A percentile compares a stretch with the other conserved stretches of the same genome.
These are phyloP conservation scores for Pheosia tremula DNA, from an alignment of 2,888 invertebrate species.

Conservation along the genomic window DNA sequence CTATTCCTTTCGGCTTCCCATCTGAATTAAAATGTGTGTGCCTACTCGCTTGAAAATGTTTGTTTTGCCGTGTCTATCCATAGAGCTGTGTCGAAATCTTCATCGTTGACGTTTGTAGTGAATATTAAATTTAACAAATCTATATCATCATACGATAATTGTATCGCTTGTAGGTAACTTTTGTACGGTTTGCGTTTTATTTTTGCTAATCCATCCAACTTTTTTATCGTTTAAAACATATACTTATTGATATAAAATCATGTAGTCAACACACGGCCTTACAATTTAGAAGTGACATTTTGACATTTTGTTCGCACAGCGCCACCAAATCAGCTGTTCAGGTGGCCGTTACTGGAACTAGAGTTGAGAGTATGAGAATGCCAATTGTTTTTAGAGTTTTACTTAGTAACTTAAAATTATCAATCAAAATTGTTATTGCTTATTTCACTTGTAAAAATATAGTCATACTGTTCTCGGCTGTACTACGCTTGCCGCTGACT, in stretches of 20 bases:
- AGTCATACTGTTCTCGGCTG: background rate
- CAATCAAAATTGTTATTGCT: background rate
- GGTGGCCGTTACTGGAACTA: background rate
- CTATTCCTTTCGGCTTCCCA: too few relatives aligned
- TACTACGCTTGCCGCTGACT: background rate
- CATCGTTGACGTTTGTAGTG: slow-evolving; percentile 24
- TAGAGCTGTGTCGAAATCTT: background rate
- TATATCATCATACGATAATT: slow-evolving; percentile 34
- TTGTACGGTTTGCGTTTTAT: slow-evolving; percentile 44
- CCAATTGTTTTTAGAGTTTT: background rate
- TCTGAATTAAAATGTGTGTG: too few relatives aligned
- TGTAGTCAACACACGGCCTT: slow-evolving; percentile 51
- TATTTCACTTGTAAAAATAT: background rate
- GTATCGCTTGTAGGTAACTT: slow-evolving; percentile 52
- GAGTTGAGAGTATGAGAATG: background rate
- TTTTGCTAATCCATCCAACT: slow-evolving; percentile 57
- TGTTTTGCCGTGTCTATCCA: too few relatives aligned
- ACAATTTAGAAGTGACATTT: slow-evolving; percentile 21
- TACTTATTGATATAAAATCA: slow-evolving; percentile 44
- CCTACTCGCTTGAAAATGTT: too few relatives aligned
- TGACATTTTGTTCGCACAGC: background rate
- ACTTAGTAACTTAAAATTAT: background rate
- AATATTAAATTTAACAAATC: slow-evolving; percentile 36
- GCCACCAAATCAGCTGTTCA: background rate
- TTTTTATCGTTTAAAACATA: slow-evolving; percentile 41